These are phyloP conservation scores for Limnodromus scolopaceus DNA, from an alignment of 2,797 vertebrate genomes.

Conservation along the genomic window DNA sequence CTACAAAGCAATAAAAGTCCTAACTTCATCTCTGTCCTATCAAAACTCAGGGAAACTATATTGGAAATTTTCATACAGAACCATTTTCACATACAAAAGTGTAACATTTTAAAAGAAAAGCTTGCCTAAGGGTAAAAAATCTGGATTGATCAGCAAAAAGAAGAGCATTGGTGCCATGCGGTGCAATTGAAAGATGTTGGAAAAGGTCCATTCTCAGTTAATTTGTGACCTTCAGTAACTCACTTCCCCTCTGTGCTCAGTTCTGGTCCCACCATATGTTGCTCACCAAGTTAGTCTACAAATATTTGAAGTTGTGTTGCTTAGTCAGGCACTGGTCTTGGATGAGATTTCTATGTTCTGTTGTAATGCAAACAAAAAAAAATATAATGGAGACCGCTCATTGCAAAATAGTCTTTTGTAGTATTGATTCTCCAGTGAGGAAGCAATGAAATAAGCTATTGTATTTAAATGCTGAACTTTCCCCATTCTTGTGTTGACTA, in stretches of 20 bases:
- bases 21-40: neutral
- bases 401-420: conserved; percentile 69
- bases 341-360: conserved; percentile 40
- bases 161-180: neutral
- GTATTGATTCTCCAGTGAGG: conserved; percentile 34
- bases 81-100: neutral
- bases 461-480: conserved; percentile 61
- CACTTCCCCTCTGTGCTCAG: conserved; percentile 15
- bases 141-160: neutral
- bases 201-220: neutral
- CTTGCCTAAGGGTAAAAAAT: neutral
- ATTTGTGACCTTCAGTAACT: conserved; percentile 42
- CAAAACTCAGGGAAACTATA: neutral
- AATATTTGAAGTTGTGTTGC: neutral
- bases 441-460: conserved; percentile 51
- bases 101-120: neutral
- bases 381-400: conserved; percentile 47
- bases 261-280: conserved; percentile 27
- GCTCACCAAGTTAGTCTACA: conserved; percentile 28
- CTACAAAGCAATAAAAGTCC: conserved; percentile 20
- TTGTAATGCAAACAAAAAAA: conserved; percentile 53
- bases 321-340: conserved; percentile 41
- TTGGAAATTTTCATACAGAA: neutral
- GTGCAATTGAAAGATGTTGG: neutral
- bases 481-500: conserved; percentile 30